Percentiles rank a stretch among this genome's conserved stretches.
phyloP scores from a whole-genome alignment of 2,113 vertebrate species.

The Colius striatus region DNA sequence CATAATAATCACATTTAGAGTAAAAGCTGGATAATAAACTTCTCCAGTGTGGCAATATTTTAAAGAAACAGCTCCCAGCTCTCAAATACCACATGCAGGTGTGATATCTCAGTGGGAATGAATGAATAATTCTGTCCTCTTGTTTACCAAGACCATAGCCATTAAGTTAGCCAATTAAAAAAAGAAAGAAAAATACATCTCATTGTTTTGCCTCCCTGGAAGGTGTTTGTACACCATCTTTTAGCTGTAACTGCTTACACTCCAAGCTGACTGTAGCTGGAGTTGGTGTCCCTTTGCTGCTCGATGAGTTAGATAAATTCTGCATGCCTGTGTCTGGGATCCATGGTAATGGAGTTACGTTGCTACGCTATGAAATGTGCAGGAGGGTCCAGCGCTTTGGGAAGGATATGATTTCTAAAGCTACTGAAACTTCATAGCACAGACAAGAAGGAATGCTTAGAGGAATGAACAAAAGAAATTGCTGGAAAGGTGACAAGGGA shows the following conservation, averaged over 20 bases:
- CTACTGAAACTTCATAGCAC: slow-evolving; percentile 8
- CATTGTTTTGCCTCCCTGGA: background rate
- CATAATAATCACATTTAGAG: background rate
- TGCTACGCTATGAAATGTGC: slow-evolving; percentile 60
- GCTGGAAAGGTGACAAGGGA: background rate
- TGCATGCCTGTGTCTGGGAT: slow-evolving; percentile 40
- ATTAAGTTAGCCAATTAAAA: background rate
- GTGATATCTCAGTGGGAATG: background rate
- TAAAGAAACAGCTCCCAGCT: slow-evolving; percentile 9
- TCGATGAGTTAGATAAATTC: slow-evolving; percentile 49
- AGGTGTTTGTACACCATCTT: background rate
- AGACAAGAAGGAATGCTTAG: slow-evolving; percentile 16
- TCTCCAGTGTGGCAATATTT: background rate
- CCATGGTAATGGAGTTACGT: slow-evolving; percentile 63
- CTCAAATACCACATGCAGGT: slow-evolving; percentile 13
- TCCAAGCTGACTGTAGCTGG: background rate
- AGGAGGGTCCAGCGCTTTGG: background rate
- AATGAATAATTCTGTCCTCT: background rate
- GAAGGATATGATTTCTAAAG: slow-evolving; percentile 19
- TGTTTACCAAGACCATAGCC: background rate
- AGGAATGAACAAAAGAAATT: background rate
- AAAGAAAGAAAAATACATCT: background rate
- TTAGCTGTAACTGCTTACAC: slow-evolving; percentile 11
- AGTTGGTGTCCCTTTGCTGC: slow-evolving; percentile 24
- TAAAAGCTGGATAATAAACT: slow-evolving; percentile 3